Conservation (phyloP, 2,888 invertebrate genomes). For the Calliopum simillimum region DNA sequence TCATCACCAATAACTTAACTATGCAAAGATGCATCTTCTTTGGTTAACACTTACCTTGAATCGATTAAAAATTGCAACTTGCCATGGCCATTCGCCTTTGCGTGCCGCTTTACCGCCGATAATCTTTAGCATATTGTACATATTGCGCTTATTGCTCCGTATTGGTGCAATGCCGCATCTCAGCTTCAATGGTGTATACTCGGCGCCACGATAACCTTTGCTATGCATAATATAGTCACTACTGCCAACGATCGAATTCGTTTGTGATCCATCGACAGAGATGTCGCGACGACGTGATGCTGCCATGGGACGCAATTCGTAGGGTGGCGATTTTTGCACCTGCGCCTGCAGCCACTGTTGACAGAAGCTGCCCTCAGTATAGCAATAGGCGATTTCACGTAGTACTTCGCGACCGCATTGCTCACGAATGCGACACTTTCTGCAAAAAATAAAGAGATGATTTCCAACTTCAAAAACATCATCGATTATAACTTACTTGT, state of each 20-base stretch:
- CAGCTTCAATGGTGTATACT: slow-evolving; percentile 66
- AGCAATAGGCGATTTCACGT: slow-evolving; percentile 87
- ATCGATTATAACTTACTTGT: slow-evolving; percentile 70
- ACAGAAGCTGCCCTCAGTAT: slow-evolving; percentile 83
- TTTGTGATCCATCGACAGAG: slow-evolving; percentile 46
- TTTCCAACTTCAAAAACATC: background rate
- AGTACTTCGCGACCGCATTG: slow-evolving; percentile 83
- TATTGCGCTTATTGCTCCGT: slow-evolving; percentile 57
- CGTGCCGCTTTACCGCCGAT: slow-evolving; percentile 86
- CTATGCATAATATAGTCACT: slow-evolving; percentile 63
- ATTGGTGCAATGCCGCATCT: slow-evolving; percentile 63
- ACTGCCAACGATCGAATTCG: slow-evolving; percentile 56
- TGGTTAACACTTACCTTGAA: slow-evolving; percentile 72
- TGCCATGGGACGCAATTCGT: slow-evolving; percentile 56
- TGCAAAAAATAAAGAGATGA: slow-evolving; percentile 53
- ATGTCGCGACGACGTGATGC: slow-evolving; percentile 56
- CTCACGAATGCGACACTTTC: slow-evolving; percentile 79
- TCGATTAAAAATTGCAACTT: slow-evolving; percentile 89
- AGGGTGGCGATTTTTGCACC: slow-evolving; percentile 60
- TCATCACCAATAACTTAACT: background rate
- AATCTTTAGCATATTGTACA: slow-evolving; percentile 79
- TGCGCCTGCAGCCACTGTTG: slow-evolving; percentile 75
- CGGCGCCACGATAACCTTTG: slow-evolving; percentile 64
- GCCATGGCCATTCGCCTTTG: slow-evolving; percentile 94
- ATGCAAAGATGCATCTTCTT: background rate